Conservation (phyloP, 1,140 invertebrate genomes). For the Cotesia glomerata region DNA sequence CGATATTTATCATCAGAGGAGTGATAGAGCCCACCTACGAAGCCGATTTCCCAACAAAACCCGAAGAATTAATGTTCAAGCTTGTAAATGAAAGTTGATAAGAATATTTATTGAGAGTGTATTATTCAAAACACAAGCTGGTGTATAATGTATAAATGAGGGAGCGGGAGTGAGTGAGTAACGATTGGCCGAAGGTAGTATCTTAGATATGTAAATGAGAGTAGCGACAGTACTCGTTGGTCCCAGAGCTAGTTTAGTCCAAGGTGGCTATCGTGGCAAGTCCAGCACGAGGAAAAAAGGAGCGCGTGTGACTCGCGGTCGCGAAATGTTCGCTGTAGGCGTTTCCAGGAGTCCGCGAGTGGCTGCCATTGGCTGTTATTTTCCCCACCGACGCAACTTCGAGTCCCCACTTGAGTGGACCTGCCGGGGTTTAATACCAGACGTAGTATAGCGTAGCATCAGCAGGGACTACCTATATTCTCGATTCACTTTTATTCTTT, state of each 20-base stretch:
- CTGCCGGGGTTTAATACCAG: slow-evolving; percentile 37
- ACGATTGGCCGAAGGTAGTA: neutral
- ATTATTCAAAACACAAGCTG: too few species aligned
- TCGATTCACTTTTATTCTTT: slow-evolving; percentile 32
- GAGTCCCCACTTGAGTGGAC: slow-evolving; percentile 41
- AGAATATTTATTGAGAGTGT: too few species aligned
- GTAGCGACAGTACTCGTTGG: neutral
- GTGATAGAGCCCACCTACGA: too few species aligned
- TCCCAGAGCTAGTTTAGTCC: neutral
- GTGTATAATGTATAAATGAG: neutral
- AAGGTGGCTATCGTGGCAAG: neutral
- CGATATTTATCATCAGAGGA: too few species aligned
- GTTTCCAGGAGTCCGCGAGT: slow-evolving; percentile 26
- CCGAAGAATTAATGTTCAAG: too few species aligned
- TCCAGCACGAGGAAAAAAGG: slow-evolving; percentile 35
- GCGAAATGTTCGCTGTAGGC: slow-evolving; percentile 38
- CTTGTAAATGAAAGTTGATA: too few species aligned
- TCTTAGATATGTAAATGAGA: neutral
- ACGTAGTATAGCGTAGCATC: slow-evolving; percentile 33
- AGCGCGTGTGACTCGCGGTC: slow-evolving; percentile 48
- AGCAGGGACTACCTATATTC: slow-evolving; percentile 38
- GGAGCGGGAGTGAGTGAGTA: neutral
- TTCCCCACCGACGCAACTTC: slow-evolving; percentile 32
- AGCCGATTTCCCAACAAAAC: too few species aligned
- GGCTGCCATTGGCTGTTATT: slow-evolving; percentile 27